These are phyloP conservation scores for Anguilla japonica DNA, from an alignment of 2,113 vertebrate genomes.

Conservation along the genomic window DNA sequence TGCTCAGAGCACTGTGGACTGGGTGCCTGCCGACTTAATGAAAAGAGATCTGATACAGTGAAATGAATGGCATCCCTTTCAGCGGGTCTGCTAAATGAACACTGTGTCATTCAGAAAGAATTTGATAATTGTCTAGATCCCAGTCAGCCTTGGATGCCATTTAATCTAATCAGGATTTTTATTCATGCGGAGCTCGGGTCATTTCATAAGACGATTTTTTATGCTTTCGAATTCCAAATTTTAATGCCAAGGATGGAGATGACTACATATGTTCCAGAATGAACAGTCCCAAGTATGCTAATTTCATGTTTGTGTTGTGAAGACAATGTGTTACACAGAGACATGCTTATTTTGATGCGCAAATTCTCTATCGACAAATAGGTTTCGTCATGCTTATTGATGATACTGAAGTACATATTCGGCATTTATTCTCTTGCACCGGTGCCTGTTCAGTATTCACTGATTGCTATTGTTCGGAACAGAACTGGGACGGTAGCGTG, in stretches of 20 bases:
- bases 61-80: conserved; percentile 27
- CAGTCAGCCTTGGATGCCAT: conserved; percentile 47
- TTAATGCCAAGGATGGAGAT: conserved; percentile 39
- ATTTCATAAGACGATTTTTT: conserved; percentile 50
- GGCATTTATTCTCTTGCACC: not conserved
- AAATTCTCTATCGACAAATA: not conserved
- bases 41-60: conserved; percentile 18
- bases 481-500: not conserved
- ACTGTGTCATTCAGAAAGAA: conserved; percentile 43
- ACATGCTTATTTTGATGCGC: not conserved
- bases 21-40: conserved; percentile 26
- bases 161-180: conserved; percentile 34
- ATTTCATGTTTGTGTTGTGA: not conserved
- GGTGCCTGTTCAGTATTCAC: not conserved
- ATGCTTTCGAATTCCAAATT: conserved; percentile 41
- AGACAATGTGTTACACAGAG: not conserved
- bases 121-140: conserved; percentile 47
- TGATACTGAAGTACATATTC: not conserved
- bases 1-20: conserved; percentile 14
- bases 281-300: conserved; percentile 44
- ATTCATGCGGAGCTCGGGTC: conserved; percentile 52
- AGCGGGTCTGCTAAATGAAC: conserved; percentile 24
- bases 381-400: not conserved
- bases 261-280: conserved; percentile 42
- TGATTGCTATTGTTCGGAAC: not conserved